phyloP scores from a whole-genome alignment of 2,797 vertebrate species.

The Centropyge bicolor region DNA sequence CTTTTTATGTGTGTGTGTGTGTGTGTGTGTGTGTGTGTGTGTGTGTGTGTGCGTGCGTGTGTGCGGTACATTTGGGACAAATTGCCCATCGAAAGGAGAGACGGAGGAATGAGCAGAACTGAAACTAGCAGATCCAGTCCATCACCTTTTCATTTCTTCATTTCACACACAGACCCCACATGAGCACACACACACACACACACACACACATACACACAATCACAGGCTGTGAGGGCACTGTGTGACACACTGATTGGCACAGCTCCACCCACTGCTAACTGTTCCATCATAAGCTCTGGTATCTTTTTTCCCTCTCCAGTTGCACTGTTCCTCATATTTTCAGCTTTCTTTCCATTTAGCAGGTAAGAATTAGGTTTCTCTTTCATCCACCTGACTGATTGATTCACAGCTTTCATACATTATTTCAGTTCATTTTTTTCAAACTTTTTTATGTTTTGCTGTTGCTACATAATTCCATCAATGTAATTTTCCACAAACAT shows the following conservation, averaged over 20 bases:
- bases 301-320: background rate
- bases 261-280: background rate
- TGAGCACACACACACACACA: slow-evolving; percentile 1
- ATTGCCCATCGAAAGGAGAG: slow-evolving; percentile 16
- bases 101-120: slow-evolving; percentile 25
- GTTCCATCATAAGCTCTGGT: slow-evolving; percentile 11
- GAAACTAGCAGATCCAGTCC: slow-evolving; percentile 29
- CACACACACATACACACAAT: slow-evolving; percentile 7
- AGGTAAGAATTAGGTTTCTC: background rate
- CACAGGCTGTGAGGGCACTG: slow-evolving; percentile 15
- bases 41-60: background rate
- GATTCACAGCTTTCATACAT: background rate
- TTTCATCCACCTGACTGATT: background rate
- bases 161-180: slow-evolving; percentile 26
- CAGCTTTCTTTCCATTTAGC: slow-evolving; percentile 2
- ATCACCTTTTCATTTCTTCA: slow-evolving; percentile 41
- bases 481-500: slow-evolving; percentile 7
- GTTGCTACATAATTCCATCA: background rate
- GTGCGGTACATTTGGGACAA: slow-evolving; percentile 32
- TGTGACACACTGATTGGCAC: slow-evolving; percentile 29
- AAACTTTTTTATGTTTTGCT: background rate
- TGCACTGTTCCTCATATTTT: slow-evolving; percentile 8
- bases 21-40: background rate
- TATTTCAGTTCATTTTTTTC: background rate
- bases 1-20: background rate